These are phyloP conservation scores for Ceratosolen fusciceps DNA, from an alignment of 1,140 invertebrate genomes.

Conservation along the genomic window DNA sequence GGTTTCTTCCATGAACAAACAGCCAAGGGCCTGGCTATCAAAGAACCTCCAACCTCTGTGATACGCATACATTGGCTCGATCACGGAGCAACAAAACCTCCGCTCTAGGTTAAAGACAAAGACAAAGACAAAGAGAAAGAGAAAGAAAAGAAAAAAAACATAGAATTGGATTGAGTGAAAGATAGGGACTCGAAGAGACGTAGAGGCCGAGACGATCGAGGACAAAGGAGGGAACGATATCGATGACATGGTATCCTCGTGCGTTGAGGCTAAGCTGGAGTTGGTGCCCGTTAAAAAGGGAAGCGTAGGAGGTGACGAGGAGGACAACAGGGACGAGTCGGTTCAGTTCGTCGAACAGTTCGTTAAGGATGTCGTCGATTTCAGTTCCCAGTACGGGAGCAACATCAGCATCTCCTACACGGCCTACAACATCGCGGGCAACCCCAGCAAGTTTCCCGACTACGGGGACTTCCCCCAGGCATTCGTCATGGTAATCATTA, in stretches of 20 bases:
- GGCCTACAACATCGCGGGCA: conserved; percentile 86
- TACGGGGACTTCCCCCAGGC: conserved; percentile 93
- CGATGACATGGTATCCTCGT: conserved; percentile 62
- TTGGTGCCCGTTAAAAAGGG: conserved; percentile 57
- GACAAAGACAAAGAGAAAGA: too few relatives aligned
- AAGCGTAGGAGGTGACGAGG: conserved; percentile 34
- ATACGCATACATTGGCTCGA: too few relatives aligned
- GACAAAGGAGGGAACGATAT: too few relatives aligned
- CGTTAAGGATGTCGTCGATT: conserved; percentile 81
- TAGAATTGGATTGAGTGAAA: too few relatives aligned
- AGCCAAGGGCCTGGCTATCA: too few relatives aligned
- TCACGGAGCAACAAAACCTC: too few relatives aligned
- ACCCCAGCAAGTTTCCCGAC: conserved; percentile 85
- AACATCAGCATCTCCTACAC: conserved; percentile 90
- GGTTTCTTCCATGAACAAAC: too few relatives aligned
- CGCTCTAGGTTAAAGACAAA: too few relatives aligned
- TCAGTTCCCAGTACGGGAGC: conserved; percentile 92
- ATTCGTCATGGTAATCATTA: conserved; percentile 84
- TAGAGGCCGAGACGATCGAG: conserved; percentile 11
- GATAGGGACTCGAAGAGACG: too few relatives aligned
- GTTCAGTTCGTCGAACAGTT: conserved; percentile 76
- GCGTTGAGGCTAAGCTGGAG: conserved; percentile 57
- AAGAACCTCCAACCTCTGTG: too few relatives aligned
- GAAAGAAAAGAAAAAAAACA: too few relatives aligned
- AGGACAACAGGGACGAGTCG: conserved; percentile 59